A percentile compares a stretch with the other conserved stretches of the same genome.
phyloP scores from a whole-genome alignment of 2,113 vertebrate species.

The Neofelis nebulosa region DNA sequence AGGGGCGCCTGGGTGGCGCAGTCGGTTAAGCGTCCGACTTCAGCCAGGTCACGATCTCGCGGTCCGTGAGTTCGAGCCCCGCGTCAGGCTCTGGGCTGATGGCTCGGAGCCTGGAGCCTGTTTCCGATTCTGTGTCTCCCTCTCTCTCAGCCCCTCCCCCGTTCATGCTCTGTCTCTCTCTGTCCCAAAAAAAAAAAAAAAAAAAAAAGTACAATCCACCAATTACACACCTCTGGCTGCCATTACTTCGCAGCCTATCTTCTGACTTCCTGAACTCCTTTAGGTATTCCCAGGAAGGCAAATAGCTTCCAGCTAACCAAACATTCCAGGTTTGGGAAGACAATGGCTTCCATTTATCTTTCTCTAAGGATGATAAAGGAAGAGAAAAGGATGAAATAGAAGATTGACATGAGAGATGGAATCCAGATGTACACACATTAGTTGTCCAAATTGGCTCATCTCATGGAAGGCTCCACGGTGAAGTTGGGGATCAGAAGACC shows the following conservation, averaged over 20 bases:
- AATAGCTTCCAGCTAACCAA: not conserved
- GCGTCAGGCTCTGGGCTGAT: no score
- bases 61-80: no score
- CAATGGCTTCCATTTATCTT: not conserved
- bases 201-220: not conserved
- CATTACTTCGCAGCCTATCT: not conserved
- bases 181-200: no score
- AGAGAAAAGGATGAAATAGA: conserved; percentile 23
- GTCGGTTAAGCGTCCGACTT: no score
- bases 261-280: not conserved
- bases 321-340: not conserved
- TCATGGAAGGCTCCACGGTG: not conserved
- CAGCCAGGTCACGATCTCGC: no score
- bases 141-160: no score
- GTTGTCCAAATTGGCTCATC: not conserved
- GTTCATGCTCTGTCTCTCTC: no score
- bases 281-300: not conserved
- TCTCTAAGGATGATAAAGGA: not conserved
- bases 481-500: not conserved
- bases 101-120: no score
- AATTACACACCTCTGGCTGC: not conserved
- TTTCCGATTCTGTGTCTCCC: no score
- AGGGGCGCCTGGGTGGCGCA: no score
- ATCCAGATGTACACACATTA: not conserved
- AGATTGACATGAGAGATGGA: not conserved